Evolutionary conservation across 2,888 invertebrate species (phyloP).

Genomic region (Creontiades dilutus): DNA sequence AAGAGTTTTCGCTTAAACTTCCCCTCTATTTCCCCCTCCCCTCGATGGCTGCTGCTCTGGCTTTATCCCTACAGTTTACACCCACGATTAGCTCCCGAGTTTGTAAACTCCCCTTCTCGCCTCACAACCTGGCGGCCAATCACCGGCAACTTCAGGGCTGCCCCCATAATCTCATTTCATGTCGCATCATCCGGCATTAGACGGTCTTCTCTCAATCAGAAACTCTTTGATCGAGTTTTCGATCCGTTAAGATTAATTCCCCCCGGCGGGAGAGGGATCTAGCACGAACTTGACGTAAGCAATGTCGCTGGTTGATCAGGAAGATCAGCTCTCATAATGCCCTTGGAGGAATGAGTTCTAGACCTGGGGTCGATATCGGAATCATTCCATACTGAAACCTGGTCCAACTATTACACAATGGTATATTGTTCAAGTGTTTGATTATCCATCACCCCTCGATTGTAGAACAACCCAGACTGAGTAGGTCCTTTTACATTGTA

Average conservation of each 20-base stretch:
- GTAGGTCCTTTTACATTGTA: no score
- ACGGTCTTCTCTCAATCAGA: constrained; percentile 47
- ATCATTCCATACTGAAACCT: no score
- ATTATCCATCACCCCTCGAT: no score
- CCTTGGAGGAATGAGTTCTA: no score
- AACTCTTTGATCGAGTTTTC: constrained; percentile 48
- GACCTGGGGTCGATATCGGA: no score
- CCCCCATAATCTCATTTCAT: constrained; percentile 31
- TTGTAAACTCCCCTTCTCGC: constrained; percentile 18
- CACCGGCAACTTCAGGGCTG: constrained; percentile 41
- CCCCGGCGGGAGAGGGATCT: not conserved
- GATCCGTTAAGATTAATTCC: constrained; percentile 9
- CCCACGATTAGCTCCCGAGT: constrained; percentile 46
- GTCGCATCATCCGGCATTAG: constrained; percentile 39
- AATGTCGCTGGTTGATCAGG: not conserved
- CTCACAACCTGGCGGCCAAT: constrained; percentile 37
- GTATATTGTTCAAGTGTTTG: no score
- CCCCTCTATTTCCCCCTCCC: not conserved
- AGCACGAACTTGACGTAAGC: not conserved
- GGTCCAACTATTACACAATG: no score
- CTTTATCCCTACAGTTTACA: constrained; percentile 46
- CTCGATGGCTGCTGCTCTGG: not conserved
- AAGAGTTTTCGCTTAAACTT: not conserved
- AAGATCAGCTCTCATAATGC: not conserved
- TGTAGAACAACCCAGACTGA: no score